Base-by-base conservation (phyloP, 1,140 invertebrate species). In the Procambarus virginalis region DNA sequence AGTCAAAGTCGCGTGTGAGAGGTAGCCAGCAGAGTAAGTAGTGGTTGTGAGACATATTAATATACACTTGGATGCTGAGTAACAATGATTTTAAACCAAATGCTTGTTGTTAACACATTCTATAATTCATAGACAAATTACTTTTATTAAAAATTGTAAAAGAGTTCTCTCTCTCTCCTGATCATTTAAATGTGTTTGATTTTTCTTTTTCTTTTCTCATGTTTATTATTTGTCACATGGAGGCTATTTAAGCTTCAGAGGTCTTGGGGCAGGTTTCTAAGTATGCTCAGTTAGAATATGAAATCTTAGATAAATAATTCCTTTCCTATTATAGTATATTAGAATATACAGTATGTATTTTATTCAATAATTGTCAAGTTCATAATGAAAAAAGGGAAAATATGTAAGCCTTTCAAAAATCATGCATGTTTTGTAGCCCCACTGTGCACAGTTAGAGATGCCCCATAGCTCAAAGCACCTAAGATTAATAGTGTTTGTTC, bases 21-120 rank as follows among this genome's bases (percentile, higher is more conserved):
- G 80, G 22, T 68, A 46, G 51, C 22, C 22, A 82, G 80, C 22
- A 68, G 80, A 64, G 58, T 55, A 82, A n/a, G 58, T 82, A 82
- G 80, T 68, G 80, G 80, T 82, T 82, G 80, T 82, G 80, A 82
- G 80, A 64, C 60, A 68, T 82, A 68, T 20, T 68, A 68, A 14
- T 68, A 73, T 48, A 82, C 68, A 82, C 80, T 48, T 68, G 46
- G 68, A 73, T 73, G 58, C 80, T 82, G 45, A 82, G 68, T 82
- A 82, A 73, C 68, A 82, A 82, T 82, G 49, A 82, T 46, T 82
- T 82, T 82, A 68, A 82, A 82, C 80, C 80, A 82, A 68, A 82
- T 82, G 80, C 60, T 82, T 82, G 68, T 82, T 82, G 80, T 68
- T 82, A 82, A 82, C 80, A 82, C 80, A 82, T 48, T 82, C 22